These are phyloP conservation scores for Catalaphyllia jardinei DNA, from an alignment of 64 coral and sea anemone genomes.

Conservation along the genomic window DNA sequence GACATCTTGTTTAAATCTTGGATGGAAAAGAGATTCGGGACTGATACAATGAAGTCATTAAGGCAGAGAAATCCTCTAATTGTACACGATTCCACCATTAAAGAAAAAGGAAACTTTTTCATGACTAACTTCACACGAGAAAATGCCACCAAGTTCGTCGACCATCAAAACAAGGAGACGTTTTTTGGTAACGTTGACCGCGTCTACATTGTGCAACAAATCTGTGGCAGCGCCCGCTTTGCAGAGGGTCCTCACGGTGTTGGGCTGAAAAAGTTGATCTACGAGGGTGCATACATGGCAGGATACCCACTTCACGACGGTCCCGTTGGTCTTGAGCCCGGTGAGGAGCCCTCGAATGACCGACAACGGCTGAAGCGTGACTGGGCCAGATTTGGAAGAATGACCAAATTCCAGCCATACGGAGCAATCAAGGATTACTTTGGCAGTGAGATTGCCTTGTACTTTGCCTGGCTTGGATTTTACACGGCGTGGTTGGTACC, in stretches of 20 bases:
- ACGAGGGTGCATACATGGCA: slow-evolving; percentile 67
- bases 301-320: slow-evolving; percentile 93
- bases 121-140: slow-evolving; percentile 80
- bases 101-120: slow-evolving; percentile 72
- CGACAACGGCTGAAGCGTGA: slow-evolving; percentile 83
- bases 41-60: slow-evolving; percentile 1
- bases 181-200: slow-evolving; percentile 85
- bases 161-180: slow-evolving; percentile 51
- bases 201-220: slow-evolving; percentile 70
- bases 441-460: slow-evolving; percentile 84
- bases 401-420: slow-evolving; percentile 91
- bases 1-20: slow-evolving; percentile 76
- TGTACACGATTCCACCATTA: slow-evolving; percentile 57
- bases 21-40: slow-evolving; percentile 50
- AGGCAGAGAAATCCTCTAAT: slow-evolving; percentile 55
- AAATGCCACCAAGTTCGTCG: slow-evolving; percentile 59
- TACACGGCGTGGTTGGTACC: slow-evolving; percentile 94
- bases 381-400: slow-evolving; percentile 74
- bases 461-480: slow-evolving; percentile 97
- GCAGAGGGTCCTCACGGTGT: slow-evolving; percentile 78
- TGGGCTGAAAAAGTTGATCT: slow-evolving; percentile 77
- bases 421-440: slow-evolving; percentile 93
- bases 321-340: slow-evolving; percentile 53
- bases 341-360: slow-evolving; percentile 33
- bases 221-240: slow-evolving; percentile 72